Base-by-base conservation (phyloP, 2,888 invertebrate genomes). In the Platypus cylindrus region DNA sequence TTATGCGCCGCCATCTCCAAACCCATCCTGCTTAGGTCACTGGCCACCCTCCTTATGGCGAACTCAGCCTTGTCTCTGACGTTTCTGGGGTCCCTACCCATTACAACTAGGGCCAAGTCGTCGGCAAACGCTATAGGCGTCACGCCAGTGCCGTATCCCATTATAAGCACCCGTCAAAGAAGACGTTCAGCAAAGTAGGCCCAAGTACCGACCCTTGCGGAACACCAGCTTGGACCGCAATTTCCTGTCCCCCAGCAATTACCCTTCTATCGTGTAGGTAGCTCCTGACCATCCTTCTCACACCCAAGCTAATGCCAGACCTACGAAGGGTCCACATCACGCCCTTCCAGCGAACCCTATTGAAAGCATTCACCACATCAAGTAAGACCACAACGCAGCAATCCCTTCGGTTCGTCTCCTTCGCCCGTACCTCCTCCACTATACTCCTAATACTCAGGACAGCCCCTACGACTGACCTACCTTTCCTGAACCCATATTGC, bases 121-220 rank as follows among this genome's bases (percentile, higher is more conserved):
- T 42, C 44, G n/a, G 44, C 42, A 11, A 32, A 44, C 1, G 27
- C 33, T 2, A 42, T 12, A 2, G 29, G 11, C 12, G 5, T 17
- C 9, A 25, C 32, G 13, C 17, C 33, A 15, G 29, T 32, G n/a
- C 15, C 5, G 3, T 8, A 15, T 8, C 15, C n/a, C 7, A 32
- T 4, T 9, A 11, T n/a, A 3, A 42, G 18, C 2, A 44, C 24
- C 28, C 40, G 24, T 42, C 40, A 15, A 43, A 45, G 13, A 43
- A 20, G 5, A 38, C 26, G 22, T 44, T 42, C 39, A 39, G 39
- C 17, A 42, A 29, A 3, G 34, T 27, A 5, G 42, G 41, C 2
- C 41, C 41, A 2, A 39, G 26, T 5, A 44, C 37, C 20, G 40
- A 44, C 1, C 44, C 40, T 34, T 40, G 41, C 12, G 42, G 44